Evolutionary conservation across 2,888 invertebrate genomes (phyloP), one percentile per base, ranked within the genome.

Genomic region (Tenthredo scrophulariae): DNA sequence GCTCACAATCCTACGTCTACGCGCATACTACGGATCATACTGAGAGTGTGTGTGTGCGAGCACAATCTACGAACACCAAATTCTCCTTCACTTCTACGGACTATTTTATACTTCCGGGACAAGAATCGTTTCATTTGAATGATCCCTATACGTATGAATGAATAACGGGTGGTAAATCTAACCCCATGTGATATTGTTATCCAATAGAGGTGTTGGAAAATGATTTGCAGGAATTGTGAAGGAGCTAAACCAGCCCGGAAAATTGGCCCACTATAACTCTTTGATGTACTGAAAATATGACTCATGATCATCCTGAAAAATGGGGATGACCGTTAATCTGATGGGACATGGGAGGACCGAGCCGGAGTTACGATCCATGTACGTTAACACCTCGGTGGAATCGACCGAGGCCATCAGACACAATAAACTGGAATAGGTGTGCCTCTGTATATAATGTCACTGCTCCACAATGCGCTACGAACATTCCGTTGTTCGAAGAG

Each of bases 351-450:
- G 26, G 77, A 77, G 46, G 46, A 77, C 10, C 29, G 33, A 54
- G 54, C 46, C 18, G 29, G 77, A 77, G 77, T 77, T 77, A 80
- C 58, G 62, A 80, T 80, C 80, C 80, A 22, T 62, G 40, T 22
- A 37, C 80, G 62, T 80, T 62, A 13, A 62, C 80, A 80, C 80
- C 62, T 62, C 26, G 33, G 29, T 54, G 18, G 26, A 77, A 77
- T 77, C 77, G 77, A 46, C 77, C 54, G 40, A 77, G 50, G 29
- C 46, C 46, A 77, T 77, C 77, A 33, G 77, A 77, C 77, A 77
- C 54, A 40, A 77, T 77, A 54, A 54, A 77, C 77, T 54, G 77
- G 18, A 10, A 29, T 77, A 29, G 26, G 50, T 77, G 67, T 67
- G 67, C 67, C 15, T 33, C 29, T 33, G 67, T 67, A 33, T 33